Evolutionary conservation across 2,797 vertebrate genomes (phyloP), one percentile per base, ranked within the genome.

Genomic region (Pangasius larnaudii): DNA sequence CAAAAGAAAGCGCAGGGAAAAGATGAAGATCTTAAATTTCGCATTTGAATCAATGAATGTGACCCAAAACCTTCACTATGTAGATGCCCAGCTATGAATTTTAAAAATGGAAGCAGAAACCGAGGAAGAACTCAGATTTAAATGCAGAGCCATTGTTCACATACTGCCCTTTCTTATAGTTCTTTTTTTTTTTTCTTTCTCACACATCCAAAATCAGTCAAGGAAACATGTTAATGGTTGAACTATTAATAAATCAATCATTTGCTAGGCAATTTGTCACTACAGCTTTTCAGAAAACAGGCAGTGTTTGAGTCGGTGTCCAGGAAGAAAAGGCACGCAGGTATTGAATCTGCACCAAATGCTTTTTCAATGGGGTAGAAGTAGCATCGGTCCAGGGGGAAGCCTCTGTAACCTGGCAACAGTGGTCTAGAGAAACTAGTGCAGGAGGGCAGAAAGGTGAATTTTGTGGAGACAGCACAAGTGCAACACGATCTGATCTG

Each of bases 331-430:
- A 39, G n/a, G 30, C 4, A 11, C 8, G 49, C 51, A n/a, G 56
- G 27, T 65, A 65, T 49, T 65, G 80, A 46, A 65, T 83, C 27
- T 30, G 6, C 36, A 49, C 42, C 81, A 67, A 67, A 67, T 67
- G 81, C 42, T 56, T 84, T 67, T 67, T 67, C n/a, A 84, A 33
- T 84, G 42, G 33, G 19, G 11, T 36, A 86, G 58, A 78, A 24
- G 58, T 63, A 49, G 39, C 24, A 51, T 22, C 1, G 39, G 42
- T 61, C 58, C 72, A 63, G 85, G 58, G 58, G 72, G 85, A 65
- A 77, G 42, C 71, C 85, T 46, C 5, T 86, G 85, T 86, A 63
- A 78, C 85, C 85, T 86, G 85, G 85, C 85, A 86, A 86, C 72
- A 33, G 58, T 49, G 58, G 22, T 77, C 69, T 27, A 65, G n/a